These are phyloP conservation scores for Erebia palarica DNA, from an alignment of 2,888 invertebrate genomes.

Conservation along the genomic window DNA sequence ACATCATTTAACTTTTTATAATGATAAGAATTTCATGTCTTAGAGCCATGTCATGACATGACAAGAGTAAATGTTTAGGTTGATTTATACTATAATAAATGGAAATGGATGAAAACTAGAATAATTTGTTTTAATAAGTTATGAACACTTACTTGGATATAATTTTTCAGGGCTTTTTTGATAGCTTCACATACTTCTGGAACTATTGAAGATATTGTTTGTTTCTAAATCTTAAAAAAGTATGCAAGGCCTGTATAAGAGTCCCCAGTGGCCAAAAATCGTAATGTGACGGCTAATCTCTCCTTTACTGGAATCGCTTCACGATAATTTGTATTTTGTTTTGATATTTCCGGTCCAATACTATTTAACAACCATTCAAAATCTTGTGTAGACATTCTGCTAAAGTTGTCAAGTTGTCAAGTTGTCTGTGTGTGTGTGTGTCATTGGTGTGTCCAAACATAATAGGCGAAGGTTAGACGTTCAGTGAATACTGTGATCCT, in stretches of 20 bases:
- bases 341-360: conserved; percentile 7
- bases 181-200: conserved; percentile 6
- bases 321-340: conserved; percentile 2
- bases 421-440: too few species aligned
- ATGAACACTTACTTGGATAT: conserved; percentile 2
- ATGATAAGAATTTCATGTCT: conserved; percentile 12
- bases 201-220: background rate
- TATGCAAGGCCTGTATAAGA: background rate
- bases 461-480: too few species aligned
- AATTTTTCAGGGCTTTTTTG: background rate
- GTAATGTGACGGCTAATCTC: background rate
- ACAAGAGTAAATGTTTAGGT: conserved; percentile 1
- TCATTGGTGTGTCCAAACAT: too few species aligned
- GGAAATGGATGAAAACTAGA: background rate
- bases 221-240: background rate
- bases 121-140: conserved; percentile 4
- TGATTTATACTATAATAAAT: conserved; percentile 4
- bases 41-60: conserved; percentile 1
- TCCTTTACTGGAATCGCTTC: background rate
- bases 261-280: conserved; percentile 2
- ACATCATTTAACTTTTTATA: conserved; percentile 4
- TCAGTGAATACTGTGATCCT: too few species aligned
- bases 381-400: conserved; percentile 1
- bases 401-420: conserved; percentile 7
- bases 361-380: background rate